Conservation (phyloP, 2,888 invertebrate species). For the Norana najaformis region DNA sequence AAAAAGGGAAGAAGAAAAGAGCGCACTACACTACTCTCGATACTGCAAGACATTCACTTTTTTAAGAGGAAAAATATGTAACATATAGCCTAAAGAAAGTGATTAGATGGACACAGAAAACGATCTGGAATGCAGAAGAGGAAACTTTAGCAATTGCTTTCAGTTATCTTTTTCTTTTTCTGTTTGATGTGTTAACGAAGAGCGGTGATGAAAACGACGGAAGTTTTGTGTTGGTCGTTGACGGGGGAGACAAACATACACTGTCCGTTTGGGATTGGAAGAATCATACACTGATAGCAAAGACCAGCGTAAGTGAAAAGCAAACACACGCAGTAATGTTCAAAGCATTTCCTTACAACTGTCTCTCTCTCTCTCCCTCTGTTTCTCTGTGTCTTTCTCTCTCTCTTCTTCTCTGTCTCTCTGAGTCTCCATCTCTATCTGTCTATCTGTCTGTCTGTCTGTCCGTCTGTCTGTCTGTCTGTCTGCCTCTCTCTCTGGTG, state of each 20-base stretch:
- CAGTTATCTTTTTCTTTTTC: not conserved
- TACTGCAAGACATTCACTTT: not conserved
- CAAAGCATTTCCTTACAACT: not conserved
- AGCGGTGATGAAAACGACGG: conserved; percentile 68
- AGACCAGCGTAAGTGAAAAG: conserved; percentile 78
- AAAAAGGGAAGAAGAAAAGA: not conserved
- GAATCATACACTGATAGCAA: conserved; percentile 87
- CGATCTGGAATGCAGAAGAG: not conserved
- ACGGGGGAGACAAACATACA: conserved; percentile 85
- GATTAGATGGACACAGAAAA: not conserved
- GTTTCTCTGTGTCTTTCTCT: too few relatives aligned
- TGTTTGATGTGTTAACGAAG: conserved; percentile 63
- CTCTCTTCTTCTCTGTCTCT: too few relatives aligned
- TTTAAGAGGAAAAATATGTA: too few relatives aligned
- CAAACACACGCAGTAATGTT: not conserved
- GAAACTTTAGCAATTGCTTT: not conserved
- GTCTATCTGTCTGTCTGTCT: too few relatives aligned
- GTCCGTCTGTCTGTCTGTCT: too few relatives aligned
- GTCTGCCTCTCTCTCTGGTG: too few relatives aligned
- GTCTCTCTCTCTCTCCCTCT: too few relatives aligned
- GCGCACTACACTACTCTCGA: not conserved
- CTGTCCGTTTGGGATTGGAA: conserved; percentile 94
- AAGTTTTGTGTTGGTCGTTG: conserved; percentile 84
- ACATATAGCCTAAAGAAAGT: too few relatives aligned
- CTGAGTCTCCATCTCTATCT: too few relatives aligned